Evolutionary conservation across 2,888 invertebrate species (phyloP), one percentile per base, ranked within the genome.

Genomic region (Tribolium freemani): DNA sequence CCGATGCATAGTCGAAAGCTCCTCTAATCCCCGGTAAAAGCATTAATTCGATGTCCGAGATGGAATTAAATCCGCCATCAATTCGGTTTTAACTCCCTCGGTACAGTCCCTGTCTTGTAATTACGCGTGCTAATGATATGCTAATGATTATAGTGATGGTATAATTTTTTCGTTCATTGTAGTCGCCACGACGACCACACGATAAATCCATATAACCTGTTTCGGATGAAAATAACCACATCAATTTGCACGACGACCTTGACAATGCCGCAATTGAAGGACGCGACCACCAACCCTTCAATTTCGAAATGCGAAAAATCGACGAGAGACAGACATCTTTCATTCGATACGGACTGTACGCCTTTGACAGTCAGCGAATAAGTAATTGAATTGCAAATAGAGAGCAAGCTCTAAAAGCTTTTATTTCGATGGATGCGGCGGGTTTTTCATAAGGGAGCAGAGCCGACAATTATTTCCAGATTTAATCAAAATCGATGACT

Each of bases 101-200:
- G 38, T 38, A 38, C 38, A 38, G 38, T 38, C 38, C 38, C 38
- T 8, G n/a, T 38, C n/a, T 38, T 6, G 9, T 38, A 38, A n/a
- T 38, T n/a, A n/a, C 38, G 8, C 51, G 63, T 64, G 73, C 71
- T 78, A 78, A 79, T 78, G 77, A 75, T 79, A 79, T 79, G 79
- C 75, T 78, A 78, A 79, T 76, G 75, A 79, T 75, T 75, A 73
- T 71, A 68, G 75, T 73, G 68, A 78, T 76, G 73, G 61, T 69
- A 75, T 77, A 76, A 78, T 76, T 75, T 75, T 75, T 75, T 61
- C 73, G 57, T 75, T 71, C 70, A 69, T 76, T 72, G 75, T 64
- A 75, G 69, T 74, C 60, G 71, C 74, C 64, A 67, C 61, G 44
- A 67, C 66, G 58, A 56, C 66, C 58, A 66, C 60, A 53, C 66